Base-by-base conservation (phyloP, 2,888 invertebrate genomes). In the Mesorhabditis sp. region DNA sequence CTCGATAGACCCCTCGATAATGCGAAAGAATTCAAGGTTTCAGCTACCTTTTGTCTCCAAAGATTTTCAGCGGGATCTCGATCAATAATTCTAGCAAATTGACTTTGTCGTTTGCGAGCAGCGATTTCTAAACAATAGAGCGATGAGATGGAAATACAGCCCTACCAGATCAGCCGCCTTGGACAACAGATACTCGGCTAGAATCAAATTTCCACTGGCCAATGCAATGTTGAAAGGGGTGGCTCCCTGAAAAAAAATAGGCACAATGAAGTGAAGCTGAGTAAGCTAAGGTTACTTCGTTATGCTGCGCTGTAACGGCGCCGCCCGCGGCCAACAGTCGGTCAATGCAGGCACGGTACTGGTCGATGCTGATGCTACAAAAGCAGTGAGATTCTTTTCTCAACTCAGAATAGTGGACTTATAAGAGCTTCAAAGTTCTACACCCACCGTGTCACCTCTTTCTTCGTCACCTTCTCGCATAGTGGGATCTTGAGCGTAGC, bases 341-440 rank as follows among this genome's bases (percentile, higher is more conserved):
- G 4, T 80, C 73, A 41, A 74, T 75, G 44, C 76, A 74, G 13
- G 71, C 67, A 6, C 69, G 66, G 69, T 80, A 80, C 45, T 76
- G 66, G 5, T 68, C 62, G 5, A 69, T 41, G 4, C 70, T 73
- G 72, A 79, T 75, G 63, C 73, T 68, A 2, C n/a, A n/a, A 50
- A 50, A 50, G 58, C 58, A 50, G 7, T 50, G 28, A 28, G 28
- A 2, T 28, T 28, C 58, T 50, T 50, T 50, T 50, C 2, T 50
- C 58, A 28, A n/a, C n/a, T n/a, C n/a, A n/a, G n/a, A n/a, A 28
- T 28, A 1, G 28, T 28, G 28, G 28, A 28, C 28, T 28, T 28
- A 28, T 28, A 28, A 28, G 28, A 28, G 28, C 28, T 28, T 28
- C 28, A 28, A 28, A 28, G 28, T 28, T 50, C n/a, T 50, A 13